Conservation (phyloP, 2,797 vertebrate species). For the Cygnus olor region DNA sequence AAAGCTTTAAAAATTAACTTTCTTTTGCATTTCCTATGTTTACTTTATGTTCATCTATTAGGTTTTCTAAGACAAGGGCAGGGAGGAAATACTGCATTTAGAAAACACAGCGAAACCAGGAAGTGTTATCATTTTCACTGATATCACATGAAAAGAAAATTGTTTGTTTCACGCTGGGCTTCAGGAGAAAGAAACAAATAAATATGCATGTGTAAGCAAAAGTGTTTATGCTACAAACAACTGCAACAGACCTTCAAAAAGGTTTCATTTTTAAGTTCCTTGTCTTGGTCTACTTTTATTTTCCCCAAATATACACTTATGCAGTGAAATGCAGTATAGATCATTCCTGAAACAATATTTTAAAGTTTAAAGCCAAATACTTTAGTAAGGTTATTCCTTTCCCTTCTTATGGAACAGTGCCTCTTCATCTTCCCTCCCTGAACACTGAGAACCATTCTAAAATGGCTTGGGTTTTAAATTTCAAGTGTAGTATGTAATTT, state of each 20-base stretch:
- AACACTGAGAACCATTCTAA: background rate
- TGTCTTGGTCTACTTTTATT: background rate
- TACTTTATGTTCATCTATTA: background rate
- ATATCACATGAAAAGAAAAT: background rate
- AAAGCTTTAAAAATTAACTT: background rate
- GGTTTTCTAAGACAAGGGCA: background rate
- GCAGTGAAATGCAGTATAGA: background rate
- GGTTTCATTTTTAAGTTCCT: background rate
- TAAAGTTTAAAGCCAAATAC: background rate
- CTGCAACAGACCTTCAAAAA: background rate
- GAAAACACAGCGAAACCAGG: background rate
- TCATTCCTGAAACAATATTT: background rate
- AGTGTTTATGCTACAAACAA: background rate
- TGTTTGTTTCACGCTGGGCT: background rate
- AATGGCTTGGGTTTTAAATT: background rate
- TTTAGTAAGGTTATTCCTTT: background rate
- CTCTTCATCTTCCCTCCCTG: background rate
- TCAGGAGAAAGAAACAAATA: background rate
- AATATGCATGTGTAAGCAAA: background rate
- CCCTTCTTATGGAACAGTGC: background rate
- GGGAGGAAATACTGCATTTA: background rate
- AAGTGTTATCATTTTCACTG: background rate
- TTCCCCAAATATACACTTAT: background rate
- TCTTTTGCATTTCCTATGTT: background rate
- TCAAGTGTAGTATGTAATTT: background rate